Evolutionary conservation across 2,888 invertebrate species (phyloP).

Genomic region (Dynastes hyllus): DNA sequence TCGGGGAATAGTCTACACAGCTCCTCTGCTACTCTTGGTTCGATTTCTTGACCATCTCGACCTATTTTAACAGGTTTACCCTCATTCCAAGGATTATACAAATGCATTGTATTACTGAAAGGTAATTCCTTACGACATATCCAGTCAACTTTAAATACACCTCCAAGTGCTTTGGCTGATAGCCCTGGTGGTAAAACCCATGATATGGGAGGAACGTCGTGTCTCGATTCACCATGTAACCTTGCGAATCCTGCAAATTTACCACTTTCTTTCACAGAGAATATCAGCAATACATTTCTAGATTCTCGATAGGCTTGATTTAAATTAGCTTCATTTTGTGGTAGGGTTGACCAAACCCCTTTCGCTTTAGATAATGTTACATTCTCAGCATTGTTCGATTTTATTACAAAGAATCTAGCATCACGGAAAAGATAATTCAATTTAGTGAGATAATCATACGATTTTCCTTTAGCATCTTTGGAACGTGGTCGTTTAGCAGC

Average conservation of each 20-base stretch:
- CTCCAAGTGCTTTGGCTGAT: slow-evolving; percentile 93
- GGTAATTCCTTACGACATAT: slow-evolving; percentile 95
- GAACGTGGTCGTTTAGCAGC: slow-evolving; percentile 68
- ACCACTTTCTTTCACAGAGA: slow-evolving; percentile 98
- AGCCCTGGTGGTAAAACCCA: slow-evolving; percentile 97
- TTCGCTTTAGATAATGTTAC: slow-evolving; percentile 95
- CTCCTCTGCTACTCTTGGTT: slow-evolving; percentile 95
- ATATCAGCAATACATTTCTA: slow-evolving; percentile 94
- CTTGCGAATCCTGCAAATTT: slow-evolving; percentile 96
- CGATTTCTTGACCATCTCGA: slow-evolving; percentile 98
- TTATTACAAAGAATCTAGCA: slow-evolving; percentile 96
- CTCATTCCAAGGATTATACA: slow-evolving; percentile 99
- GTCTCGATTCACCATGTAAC: slow-evolving; percentile 89
- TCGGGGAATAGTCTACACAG: slow-evolving; percentile 94
- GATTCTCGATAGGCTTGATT: slow-evolving; percentile 96
- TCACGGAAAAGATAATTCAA: slow-evolving; percentile 96
- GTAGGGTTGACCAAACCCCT: slow-evolving; percentile 98
- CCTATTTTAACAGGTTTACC: slow-evolving; percentile 99
- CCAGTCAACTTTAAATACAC: slow-evolving; percentile 98
- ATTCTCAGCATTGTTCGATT: slow-evolving; percentile 98
- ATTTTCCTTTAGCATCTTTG: slow-evolving; percentile 74
- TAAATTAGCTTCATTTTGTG: slow-evolving; percentile 96
- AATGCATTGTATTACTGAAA: slow-evolving; percentile 92
- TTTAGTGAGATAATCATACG: slow-evolving; percentile 90
- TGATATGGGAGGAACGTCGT: slow-evolving; percentile 91